Evolutionary conservation across 2,888 invertebrate genomes (phyloP).

Genomic region (Microctonus aethiopoides): DNA sequence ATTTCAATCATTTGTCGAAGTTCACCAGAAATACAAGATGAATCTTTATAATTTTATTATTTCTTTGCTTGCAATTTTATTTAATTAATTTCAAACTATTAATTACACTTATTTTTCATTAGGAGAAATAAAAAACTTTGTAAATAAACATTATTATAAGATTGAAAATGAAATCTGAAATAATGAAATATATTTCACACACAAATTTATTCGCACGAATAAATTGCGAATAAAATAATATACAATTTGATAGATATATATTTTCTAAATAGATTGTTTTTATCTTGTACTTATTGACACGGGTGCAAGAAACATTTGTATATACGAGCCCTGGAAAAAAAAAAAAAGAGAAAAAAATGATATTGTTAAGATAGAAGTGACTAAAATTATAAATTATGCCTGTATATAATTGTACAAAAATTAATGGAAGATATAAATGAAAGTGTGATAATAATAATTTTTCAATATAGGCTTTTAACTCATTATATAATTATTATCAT

Average conservation of each 20-base stretch:
- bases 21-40: conserved; percentile 68
- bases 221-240: conserved; percentile 25
- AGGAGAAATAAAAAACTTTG: background rate
- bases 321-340: background rate
- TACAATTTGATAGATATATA: conserved; percentile 3
- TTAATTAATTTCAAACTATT: too few relatives aligned
- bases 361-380: background rate
- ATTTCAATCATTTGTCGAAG: conserved; percentile 87
- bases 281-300: conserved; percentile 18
- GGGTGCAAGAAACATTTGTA: background rate
- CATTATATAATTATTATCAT: too few relatives aligned
- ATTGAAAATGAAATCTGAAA: background rate
- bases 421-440: background rate
- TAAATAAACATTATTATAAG: background rate
- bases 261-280: background rate
- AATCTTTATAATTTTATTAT: background rate
- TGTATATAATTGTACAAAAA: background rate
- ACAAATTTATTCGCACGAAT: conserved; percentile 28
- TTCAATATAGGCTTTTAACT: too few relatives aligned
- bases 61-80: conserved; percentile 1
- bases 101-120: background rate
- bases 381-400: background rate
- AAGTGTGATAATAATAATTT: background rate
- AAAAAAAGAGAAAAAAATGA: background rate
- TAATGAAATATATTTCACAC: conserved; percentile 18